Base-by-base conservation (phyloP, 2,113 vertebrate genomes). In the Macquaria ambigua region DNA sequence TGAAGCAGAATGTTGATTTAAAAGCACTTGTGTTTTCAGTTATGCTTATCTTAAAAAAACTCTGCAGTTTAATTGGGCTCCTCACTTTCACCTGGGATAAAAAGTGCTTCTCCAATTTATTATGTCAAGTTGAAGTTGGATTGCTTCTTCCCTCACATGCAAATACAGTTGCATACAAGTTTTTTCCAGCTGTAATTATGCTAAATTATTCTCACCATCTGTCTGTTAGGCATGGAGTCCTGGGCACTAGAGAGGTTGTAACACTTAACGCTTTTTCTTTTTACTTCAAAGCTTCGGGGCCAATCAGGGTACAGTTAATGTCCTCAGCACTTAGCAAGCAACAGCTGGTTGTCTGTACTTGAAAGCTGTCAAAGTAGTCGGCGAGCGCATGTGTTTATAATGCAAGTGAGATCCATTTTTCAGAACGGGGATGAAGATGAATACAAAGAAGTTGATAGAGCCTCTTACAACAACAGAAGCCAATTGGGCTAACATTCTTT, bases 151-250 rank as follows among this genome's bases (percentile, higher is more conserved):
- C 37, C 48, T 86, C 53, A 62, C 66, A 70, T 87, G 67, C 63
- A 83, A 84, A 87, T 74, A 55, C 48, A 70, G 39, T 46, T 46
- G 43, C 46, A 46, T 14, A 77, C 58, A 43, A 1, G 53, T 87
- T 79, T 84, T 15, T 6, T 4, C 25, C 28, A 31, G 21, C 0
- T 67, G 25, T 75, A 84, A 92, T 88, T 92, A 90, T 90, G 86
- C 81, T 37, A 87, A 93, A 84, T 85, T 82, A 89, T 88, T 86
- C 87, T 62, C 55, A 61, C 87, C 90, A 90, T 90, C 92, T 93
- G 90, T 85, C 75, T 43, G 70, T 80, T 56, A 15, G 61, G 61
- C 77, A 69, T 18, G 21, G 43, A 56, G 74, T 83, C 72, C 34
- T 43, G 55, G 55, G 39, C 79, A 58, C 71, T n/a, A 10, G 73